These are phyloP conservation scores for Nomia melanderi DNA, from an alignment of 1,140 invertebrate species.

Conservation along the genomic window DNA sequence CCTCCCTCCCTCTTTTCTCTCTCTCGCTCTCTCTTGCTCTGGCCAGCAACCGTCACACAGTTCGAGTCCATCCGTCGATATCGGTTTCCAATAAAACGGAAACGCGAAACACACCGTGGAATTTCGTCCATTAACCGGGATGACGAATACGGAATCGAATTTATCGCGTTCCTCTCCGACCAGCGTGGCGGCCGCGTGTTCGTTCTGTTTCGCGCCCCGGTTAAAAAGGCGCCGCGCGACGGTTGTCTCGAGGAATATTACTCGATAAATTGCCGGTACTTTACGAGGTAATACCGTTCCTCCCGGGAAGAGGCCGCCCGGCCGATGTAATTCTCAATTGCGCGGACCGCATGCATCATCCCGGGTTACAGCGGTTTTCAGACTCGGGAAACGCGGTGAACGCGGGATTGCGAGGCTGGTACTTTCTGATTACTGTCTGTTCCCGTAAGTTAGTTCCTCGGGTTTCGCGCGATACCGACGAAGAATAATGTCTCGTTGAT, in stretches of 20 bases:
- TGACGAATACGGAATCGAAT: conserved; percentile 43
- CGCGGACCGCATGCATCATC: background rate
- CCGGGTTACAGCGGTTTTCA: background rate
- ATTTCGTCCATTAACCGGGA: conserved; percentile 41
- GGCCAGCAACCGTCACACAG: too few relatives aligned
- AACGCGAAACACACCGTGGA: conserved; percentile 27
- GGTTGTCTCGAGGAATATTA: conserved; percentile 1
- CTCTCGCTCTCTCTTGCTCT: too few relatives aligned
- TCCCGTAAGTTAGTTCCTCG: too few relatives aligned
- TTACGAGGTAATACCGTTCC: conserved; percentile 14
- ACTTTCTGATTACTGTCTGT: too few relatives aligned
- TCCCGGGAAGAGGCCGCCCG: background rate
- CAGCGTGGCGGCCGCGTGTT: background rate
- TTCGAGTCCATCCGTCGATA: conserved; percentile 36
- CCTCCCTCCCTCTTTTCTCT: background rate
- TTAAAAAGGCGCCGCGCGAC: background rate
- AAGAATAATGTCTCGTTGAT: too few relatives aligned
- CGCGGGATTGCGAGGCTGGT: background rate
- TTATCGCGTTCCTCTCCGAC: conserved; percentile 18
- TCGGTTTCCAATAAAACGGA: conserved; percentile 48
- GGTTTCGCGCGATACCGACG: too few relatives aligned
- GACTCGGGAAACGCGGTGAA: background rate
- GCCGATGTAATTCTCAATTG: background rate
- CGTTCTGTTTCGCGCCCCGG: background rate
- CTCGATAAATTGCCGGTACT: conserved; percentile 28